These are phyloP conservation scores for Portunus trituberculatus DNA, from an alignment of 1,140 invertebrate species.

Conservation along the genomic window DNA sequence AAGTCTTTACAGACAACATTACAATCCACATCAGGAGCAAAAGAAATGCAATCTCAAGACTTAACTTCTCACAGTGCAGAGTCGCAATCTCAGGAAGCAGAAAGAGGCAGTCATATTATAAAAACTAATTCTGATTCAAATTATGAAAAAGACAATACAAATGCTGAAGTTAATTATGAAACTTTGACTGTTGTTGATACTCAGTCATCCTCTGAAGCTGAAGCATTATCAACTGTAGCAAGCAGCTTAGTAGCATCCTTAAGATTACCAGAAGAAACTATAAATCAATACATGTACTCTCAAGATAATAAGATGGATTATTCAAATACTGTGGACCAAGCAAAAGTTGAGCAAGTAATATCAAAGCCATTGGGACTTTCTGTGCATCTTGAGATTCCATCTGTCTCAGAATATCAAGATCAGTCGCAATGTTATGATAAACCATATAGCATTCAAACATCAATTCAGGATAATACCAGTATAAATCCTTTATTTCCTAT, in stretches of 20 bases:
- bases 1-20: slow-evolving; percentile 36
- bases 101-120: neutral
- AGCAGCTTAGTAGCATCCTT: slow-evolving; percentile 69
- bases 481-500: slow-evolving; percentile 61
- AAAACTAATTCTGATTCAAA: slow-evolving; percentile 15
- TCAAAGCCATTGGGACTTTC: slow-evolving; percentile 3
- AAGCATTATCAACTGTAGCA: slow-evolving; percentile 68
- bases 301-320: slow-evolving; percentile 53
- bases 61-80: neutral
- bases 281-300: slow-evolving; percentile 70
- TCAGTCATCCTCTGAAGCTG: slow-evolving; percentile 69
- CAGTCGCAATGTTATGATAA: slow-evolving; percentile 49
- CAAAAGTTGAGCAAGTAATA: slow-evolving; percentile 56
- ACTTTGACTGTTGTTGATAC: slow-evolving; percentile 1
- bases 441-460: slow-evolving; percentile 61
- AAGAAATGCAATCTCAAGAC: neutral
- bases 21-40: slow-evolving; percentile 7
- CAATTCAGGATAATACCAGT: slow-evolving; percentile 42
- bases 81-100: neutral
- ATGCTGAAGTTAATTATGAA: slow-evolving; percentile 53
- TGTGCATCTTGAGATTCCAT: slow-evolving; percentile 60
- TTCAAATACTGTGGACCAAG: slow-evolving; percentile 40
- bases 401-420: slow-evolving; percentile 47
- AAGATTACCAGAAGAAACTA: slow-evolving; percentile 65
- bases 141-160: neutral